A percentile compares a stretch with the other conserved stretches of the same genome.
Evolutionary conservation across 2,797 vertebrate genomes (phyloP).

Genomic region (Perodicticus potto): DNA sequence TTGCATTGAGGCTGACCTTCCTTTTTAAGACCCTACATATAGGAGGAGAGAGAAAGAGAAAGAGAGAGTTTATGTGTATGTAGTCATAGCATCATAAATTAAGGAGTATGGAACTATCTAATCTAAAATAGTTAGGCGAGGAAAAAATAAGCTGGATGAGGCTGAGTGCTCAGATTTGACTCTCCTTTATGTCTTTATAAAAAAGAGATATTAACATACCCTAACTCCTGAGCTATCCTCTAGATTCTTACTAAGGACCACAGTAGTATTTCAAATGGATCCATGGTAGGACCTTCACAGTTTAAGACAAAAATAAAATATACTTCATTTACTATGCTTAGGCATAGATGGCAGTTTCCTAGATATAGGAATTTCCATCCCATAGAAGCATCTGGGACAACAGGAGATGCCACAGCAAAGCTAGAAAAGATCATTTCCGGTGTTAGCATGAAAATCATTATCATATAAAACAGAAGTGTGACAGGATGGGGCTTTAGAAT

Average conservation of each 20-base stretch:
- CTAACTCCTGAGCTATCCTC: neutral
- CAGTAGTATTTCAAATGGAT: neutral
- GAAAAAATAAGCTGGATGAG: neutral
- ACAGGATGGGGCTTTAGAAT: neutral
- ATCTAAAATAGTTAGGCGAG: neutral
- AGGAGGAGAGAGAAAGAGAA: too few relatives aligned
- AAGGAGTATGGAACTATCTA: neutral
- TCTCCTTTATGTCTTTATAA: neutral
- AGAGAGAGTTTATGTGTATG: neutral
- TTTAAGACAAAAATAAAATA: conserved; percentile 32
- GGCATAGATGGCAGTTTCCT: neutral
- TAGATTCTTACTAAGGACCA: neutral
- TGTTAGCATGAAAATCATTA: neutral
- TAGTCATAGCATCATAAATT: neutral
- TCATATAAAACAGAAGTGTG: neutral
- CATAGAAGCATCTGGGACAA: neutral
- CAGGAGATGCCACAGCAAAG: neutral
- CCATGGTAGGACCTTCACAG: neutral
- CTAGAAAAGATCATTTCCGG: neutral
- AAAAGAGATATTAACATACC: neutral
- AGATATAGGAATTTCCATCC: neutral
- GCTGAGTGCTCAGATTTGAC: neutral
- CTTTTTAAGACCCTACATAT: conserved; percentile 36
- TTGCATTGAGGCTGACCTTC: conserved; percentile 42
- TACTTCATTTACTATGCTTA: neutral